phyloP scores from a whole-genome alignment of 2,113 vertebrate genomes.

The Calyptomena viridis region DNA sequence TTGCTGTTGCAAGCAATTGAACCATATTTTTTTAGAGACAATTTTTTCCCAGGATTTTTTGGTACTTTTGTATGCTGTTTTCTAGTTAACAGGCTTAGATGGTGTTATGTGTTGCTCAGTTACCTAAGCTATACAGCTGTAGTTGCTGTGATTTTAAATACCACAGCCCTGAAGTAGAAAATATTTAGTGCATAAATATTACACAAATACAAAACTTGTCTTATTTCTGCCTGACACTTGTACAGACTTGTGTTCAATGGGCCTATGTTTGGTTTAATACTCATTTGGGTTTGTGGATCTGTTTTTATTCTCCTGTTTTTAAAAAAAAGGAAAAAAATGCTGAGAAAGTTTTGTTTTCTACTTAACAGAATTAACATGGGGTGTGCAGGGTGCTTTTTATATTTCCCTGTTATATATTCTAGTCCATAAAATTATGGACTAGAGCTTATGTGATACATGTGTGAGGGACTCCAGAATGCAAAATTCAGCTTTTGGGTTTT shows the following conservation, averaged over 20 bases:
- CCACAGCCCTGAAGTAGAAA: neutral
- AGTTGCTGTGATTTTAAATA: neutral
- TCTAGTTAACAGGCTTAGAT: neutral
- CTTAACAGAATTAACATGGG: neutral
- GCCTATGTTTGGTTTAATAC: rapidly evolving
- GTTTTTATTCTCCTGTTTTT: neutral
- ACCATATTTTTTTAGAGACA: neutral
- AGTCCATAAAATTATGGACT: neutral
- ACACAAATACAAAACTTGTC: neutral
- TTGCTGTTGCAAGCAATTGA: neutral
- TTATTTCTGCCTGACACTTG: neutral
- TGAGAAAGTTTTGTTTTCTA: neutral
- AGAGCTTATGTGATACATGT: rapidly evolving
- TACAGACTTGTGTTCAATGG: neutral
- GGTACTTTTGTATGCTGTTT: neutral
- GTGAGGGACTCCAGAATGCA: rapidly evolving
- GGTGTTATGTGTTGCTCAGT: rapidly evolving
- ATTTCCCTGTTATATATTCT: neutral
- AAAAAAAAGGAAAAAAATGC: neutral
- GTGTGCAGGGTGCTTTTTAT: rapidly evolving
- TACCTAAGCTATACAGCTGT: neutral
- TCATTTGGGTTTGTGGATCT: neutral
- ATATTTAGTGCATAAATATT: neutral
- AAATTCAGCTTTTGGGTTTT: rapidly evolving
- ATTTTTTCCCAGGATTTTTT: neutral